A percentile compares a stretch with the other conserved stretches of the same genome.
These are phyloP conservation scores for Drosophila paramelanica DNA, from an alignment of 2,888 invertebrate species.

Conservation along the genomic window DNA sequence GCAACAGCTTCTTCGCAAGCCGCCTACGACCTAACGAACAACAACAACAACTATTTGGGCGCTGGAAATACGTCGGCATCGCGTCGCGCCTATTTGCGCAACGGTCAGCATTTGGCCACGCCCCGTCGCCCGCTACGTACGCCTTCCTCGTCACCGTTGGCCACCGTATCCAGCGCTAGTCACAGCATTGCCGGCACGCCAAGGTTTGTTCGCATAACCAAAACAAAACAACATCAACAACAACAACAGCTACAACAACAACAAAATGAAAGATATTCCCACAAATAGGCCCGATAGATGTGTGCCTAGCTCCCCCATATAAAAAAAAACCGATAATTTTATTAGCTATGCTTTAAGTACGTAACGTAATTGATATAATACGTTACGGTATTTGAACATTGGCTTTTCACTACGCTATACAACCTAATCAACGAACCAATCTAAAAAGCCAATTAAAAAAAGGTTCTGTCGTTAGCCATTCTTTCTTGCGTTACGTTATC, in stretches of 20 bases:
- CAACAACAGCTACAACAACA: constrained; percentile 20
- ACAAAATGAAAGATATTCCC: constrained; percentile 12
- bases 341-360: background rate
- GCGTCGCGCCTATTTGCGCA: constrained; percentile 77
- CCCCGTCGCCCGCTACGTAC: constrained; percentile 84
- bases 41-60: constrained; percentile 61
- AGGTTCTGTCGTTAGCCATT: background rate
- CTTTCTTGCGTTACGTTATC: background rate
- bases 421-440: background rate
- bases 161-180: constrained; percentile 74
- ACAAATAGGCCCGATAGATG: constrained; percentile 22
- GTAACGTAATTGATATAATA: background rate
- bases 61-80: constrained; percentile 46
- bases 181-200: constrained; percentile 82
- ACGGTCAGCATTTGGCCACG: constrained; percentile 70
- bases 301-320: constrained; percentile 26
- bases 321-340: background rate
- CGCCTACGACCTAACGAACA: constrained; percentile 55
- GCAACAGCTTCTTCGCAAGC: constrained; percentile 29
- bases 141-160: constrained; percentile 84
- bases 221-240: constrained; percentile 47
- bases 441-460: background rate
- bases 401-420: background rate
- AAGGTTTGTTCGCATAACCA: constrained; percentile 83
- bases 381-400: too few species aligned